phyloP scores from a whole-genome alignment of 2,888 invertebrate species.

The Dryomyza anilis region DNA sequence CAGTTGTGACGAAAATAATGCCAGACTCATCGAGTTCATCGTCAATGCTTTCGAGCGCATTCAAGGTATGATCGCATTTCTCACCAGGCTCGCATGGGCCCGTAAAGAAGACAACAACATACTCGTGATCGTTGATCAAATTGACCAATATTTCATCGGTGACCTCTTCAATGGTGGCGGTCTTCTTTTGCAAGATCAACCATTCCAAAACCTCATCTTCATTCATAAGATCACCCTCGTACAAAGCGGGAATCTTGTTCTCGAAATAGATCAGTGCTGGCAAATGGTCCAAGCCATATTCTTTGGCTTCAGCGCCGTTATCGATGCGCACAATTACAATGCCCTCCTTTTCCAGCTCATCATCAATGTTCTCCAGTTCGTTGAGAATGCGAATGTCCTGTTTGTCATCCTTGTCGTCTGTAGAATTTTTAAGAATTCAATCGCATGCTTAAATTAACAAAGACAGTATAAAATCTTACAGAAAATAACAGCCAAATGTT shows the following conservation, averaged over 20 bases:
- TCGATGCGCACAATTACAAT: conserved; percentile 90
- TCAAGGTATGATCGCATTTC: conserved; percentile 82
- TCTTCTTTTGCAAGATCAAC: conserved; percentile 81
- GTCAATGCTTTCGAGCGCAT: conserved; percentile 88
- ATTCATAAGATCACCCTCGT: conserved; percentile 89
- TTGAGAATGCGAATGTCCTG: conserved; percentile 86
- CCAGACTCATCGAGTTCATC: conserved; percentile 92
- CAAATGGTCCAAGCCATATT: conserved; percentile 87
- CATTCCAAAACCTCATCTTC: conserved; percentile 91
- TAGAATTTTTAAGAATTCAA: not conserved
- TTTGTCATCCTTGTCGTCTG: conserved; percentile 88
- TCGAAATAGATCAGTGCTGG: conserved; percentile 84
- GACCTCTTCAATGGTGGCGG: conserved; percentile 92
- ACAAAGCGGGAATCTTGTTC: conserved; percentile 87
- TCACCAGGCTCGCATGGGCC: conserved; percentile 88
- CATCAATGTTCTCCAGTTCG: conserved; percentile 90
- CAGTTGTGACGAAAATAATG: conserved; percentile 91
- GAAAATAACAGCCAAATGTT: conserved; percentile 86
- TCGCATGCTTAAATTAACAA: not conserved
- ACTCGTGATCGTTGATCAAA: conserved; percentile 87
- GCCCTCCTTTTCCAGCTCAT: conserved; percentile 86
- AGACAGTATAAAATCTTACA: conserved; percentile 70
- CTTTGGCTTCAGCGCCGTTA: conserved; percentile 87
- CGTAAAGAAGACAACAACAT: conserved; percentile 93
- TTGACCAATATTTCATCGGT: conserved; percentile 87